These are phyloP conservation scores for Sylvilagus bachmani DNA, from an alignment of 2,113 vertebrate genomes.

Conservation along the genomic window DNA sequence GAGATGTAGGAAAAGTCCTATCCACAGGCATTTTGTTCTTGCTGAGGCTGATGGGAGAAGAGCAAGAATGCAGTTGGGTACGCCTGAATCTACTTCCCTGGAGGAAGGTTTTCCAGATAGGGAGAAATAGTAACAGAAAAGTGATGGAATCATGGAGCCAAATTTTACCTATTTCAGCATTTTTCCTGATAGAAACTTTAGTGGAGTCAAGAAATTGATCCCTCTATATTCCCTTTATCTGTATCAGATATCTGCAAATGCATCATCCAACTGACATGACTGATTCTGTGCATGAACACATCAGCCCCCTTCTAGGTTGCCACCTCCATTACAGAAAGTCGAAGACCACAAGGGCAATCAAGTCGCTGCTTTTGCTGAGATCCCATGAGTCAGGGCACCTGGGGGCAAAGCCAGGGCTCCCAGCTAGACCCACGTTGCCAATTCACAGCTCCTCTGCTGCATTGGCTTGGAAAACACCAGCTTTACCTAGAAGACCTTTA, in stretches of 20 bases:
- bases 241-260: neutral
- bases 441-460: rapidly evolving
- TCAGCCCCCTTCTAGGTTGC: neutral
- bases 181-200: neutral
- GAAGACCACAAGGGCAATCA: neutral
- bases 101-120: neutral
- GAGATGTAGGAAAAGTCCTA: neutral
- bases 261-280: rapidly evolving
- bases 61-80: neutral
- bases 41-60: neutral
- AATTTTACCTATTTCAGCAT: neutral
- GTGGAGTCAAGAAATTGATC: neutral
- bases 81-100: neutral
- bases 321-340: neutral
- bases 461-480: neutral
- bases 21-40: neutral
- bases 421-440: neutral
- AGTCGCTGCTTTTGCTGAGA: neutral
- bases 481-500: neutral
- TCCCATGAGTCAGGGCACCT: neutral
- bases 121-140: neutral
- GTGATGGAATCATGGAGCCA: rapidly evolving
- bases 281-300: neutral
- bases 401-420: rapidly evolving
- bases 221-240: neutral